Conservation (phyloP, 2,113 vertebrate species). For the Gambusia holbrooki region DNA sequence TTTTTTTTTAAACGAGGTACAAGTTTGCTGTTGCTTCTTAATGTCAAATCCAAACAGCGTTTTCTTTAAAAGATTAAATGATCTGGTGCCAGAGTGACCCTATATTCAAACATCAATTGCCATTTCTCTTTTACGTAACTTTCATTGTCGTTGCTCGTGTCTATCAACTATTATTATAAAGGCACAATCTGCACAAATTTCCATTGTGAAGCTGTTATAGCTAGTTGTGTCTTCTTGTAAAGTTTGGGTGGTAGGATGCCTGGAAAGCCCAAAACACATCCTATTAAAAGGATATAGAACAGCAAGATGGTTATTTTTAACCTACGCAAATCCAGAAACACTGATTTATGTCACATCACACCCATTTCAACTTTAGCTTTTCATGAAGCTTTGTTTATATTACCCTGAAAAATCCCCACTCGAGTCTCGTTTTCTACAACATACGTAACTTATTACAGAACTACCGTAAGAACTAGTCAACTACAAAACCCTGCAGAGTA, state of each 20-base stretch:
- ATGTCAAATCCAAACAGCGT: too few relatives aligned
- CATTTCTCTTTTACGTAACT: background rate
- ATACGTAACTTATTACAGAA: background rate
- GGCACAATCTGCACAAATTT: too few relatives aligned
- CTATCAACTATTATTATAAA: background rate
- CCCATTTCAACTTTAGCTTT: background rate
- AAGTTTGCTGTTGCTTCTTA: too few relatives aligned
- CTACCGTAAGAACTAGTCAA: accelerated
- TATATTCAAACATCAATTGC: background rate
- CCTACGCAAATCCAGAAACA: background rate
- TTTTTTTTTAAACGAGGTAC: too few relatives aligned
- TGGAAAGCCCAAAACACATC: too few relatives aligned
- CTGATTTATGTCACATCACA: background rate
- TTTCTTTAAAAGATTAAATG: background rate
- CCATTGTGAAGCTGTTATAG: too few relatives aligned
- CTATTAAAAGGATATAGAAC: background rate
- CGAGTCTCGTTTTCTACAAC: background rate
- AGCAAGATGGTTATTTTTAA: background rate
- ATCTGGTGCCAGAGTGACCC: background rate
- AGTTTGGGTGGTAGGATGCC: background rate
- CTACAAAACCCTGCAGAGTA: background rate
- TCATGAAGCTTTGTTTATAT: background rate
- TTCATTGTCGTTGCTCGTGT: background rate
- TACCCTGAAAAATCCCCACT: background rate
- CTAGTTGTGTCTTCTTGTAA: background rate